Percentiles rank a stretch among this genome's conserved stretches.
Evolutionary conservation across 2,797 vertebrate species (phyloP).

Genomic region (Enteromius paludinosus): DNA sequence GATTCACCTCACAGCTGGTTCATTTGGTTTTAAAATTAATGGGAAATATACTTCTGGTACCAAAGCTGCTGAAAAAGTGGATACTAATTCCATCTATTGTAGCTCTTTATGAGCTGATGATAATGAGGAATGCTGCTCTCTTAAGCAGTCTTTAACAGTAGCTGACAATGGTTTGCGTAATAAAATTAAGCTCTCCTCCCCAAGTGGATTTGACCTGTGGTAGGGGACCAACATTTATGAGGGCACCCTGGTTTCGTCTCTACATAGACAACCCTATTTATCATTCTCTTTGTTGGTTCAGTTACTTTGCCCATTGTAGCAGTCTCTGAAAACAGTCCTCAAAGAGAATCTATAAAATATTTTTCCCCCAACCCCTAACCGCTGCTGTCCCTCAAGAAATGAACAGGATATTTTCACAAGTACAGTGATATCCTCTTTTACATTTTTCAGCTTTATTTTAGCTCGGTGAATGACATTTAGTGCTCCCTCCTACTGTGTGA

Average conservation of each 20-base stretch:
- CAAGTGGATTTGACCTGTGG: not conserved
- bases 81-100: not conserved
- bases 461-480: conserved; percentile 47
- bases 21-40: not conserved
- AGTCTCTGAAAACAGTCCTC: not conserved
- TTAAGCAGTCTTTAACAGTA: not conserved
- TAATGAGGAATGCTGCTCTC: not conserved
- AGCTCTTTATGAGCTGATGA: not conserved
- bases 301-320: conserved; percentile 7
- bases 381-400: conserved; percentile 39
- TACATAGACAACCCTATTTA: not conserved
- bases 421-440: conserved; percentile 21
- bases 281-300: conserved; percentile 4
- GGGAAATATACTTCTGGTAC: not conserved
- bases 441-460: conserved; percentile 40
- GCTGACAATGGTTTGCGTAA: not conserved
- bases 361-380: conserved; percentile 45
- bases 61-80: not conserved
- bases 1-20: not conserved
- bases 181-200: not conserved
- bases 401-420: conserved; percentile 38
- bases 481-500: conserved; percentile 3
- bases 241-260: not conserved
- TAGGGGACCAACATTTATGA: not conserved
- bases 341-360: conserved; percentile 54